These are phyloP conservation scores for Pseudorectes ferrugineus DNA, from an alignment of 2,113 vertebrate genomes.

Conservation along the genomic window DNA sequence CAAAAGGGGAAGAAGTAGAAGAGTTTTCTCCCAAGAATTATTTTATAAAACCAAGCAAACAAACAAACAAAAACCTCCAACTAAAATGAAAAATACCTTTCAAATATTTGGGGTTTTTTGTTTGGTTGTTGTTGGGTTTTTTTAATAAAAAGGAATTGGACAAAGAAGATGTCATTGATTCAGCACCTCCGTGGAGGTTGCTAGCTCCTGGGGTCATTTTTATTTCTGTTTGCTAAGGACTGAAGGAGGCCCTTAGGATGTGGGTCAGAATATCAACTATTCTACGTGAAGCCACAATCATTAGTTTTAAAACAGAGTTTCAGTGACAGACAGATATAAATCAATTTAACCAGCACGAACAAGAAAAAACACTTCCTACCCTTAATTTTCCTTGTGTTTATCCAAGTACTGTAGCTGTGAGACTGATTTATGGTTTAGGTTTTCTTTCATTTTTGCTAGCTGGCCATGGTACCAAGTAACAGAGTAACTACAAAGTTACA, in stretches of 20 bases:
- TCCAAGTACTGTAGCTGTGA: neutral
- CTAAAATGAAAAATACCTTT: neutral
- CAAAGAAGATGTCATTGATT: constrained; percentile 70
- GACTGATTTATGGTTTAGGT: neutral
- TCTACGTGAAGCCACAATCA: constrained; percentile 24
- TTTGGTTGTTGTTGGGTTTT: neutral
- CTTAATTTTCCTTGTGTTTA: neutral
- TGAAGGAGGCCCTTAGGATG: constrained; percentile 59
- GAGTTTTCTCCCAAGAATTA: constrained; percentile 56
- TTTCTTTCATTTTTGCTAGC: neutral
- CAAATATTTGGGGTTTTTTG: neutral
- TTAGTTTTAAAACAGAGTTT: constrained; percentile 42
- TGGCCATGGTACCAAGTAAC: neutral
- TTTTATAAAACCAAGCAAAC: neutral
- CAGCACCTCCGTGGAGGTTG: constrained; percentile 65
- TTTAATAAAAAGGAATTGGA: neutral
- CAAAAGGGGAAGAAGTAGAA: neutral
- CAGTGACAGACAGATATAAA: constrained; percentile 26
- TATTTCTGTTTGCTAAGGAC: constrained; percentile 76
- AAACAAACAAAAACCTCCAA: neutral
- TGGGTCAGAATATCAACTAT: constrained; percentile 47
- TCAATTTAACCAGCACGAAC: neutral
- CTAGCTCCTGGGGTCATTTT: constrained; percentile 78
- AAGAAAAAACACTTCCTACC: neutral
- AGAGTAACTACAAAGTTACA: neutral